Base-by-base conservation (phyloP, 2,888 invertebrate genomes). In the Drosophila barbarae region DNA sequence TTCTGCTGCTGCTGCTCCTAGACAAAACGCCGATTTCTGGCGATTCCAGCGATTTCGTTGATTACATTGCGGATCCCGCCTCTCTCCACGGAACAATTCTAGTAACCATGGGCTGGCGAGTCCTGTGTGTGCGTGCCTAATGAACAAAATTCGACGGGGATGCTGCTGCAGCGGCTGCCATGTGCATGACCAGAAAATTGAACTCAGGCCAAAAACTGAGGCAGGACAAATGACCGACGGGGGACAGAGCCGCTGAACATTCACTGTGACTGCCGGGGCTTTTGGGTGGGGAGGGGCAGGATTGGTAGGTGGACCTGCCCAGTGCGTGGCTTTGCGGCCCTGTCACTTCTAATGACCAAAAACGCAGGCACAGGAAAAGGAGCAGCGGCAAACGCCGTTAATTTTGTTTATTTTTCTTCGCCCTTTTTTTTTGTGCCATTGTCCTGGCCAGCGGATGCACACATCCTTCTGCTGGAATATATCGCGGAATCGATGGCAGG, bases 171-270 rank as follows among this genome's bases (percentile, higher is more conserved):
- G 64, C 72, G 77, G 74, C 80, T 69, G 77, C 74, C 69, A 79
- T 79, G 80, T 80, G 85, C 85, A 84, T 84, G 85, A 83, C 80
- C 85, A 78, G 85, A 80, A 80, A 80, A 80, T 80, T 84, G 83
- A 82, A 75, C 85, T 56, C 63, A 64, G 85, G 67, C 73, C 84
- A 76, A 75, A 70, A 81, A 75, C 76, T 64, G 73, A 73, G 63
- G 64, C 67, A 72, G 73, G 78, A 84, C 84, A 84, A 84, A 78
- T 81, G 78, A 63, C 69, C 84, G 75, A 69, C 54, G 63, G 39
- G 26, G 52, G 23, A 54, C 53, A 30, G 18, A 18, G 18, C 35
- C 18, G 55, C 67, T 55, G 55, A 53, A 44, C 67, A 66, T 56
- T 65, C 55, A 32, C 61, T 57, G 59, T 58, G 39, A 52, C 38